Base-by-base conservation (phyloP, 2,797 vertebrate species). In the Pelobates cultripes region DNA sequence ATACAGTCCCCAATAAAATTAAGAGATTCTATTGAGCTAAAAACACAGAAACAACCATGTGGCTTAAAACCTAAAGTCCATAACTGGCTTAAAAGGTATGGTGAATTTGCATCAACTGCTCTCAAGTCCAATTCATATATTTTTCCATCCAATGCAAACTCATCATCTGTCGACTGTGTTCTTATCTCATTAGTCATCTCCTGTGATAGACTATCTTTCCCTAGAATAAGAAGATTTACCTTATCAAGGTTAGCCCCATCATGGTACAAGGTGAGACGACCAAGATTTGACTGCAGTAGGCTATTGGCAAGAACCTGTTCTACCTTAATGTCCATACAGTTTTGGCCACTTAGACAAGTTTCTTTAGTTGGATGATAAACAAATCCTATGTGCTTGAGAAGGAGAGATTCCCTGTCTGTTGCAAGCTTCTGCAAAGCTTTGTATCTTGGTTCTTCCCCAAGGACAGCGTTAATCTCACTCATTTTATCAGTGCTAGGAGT, bases 281-380 rank as follows among this genome's bases (percentile, higher is more conserved):
- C 94, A 0, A 97, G 97, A 89, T 98, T 97, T 7, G 96, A 92
- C 77, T 99, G 97, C 80, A 97, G 91, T 84, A 98, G 95, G 87
- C 97, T 96, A 90, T 94, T 97, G 43, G 96, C 95, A 86, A 99
- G 93, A 83, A 99, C 91, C 85, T 99, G 96, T 82, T 99, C 97
- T 78, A 99, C 98, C 93, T 98, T 99, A 91, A 98, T 93, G 88
- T 99, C 98, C n/a, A 93, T 96, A 85, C 98, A 99, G 88, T 96
- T 96, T 81, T 96, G 96, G 87, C 97, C 97, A 85, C 98, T 99
- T 84, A 99, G 94, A 89, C 98, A 99, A 0, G 97, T 99, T 94
- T 99, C 97, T 91, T 99, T 99, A 74, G 98, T 99, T 83, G 98
- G 97, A 86, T 99, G 98, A 94, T 99, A 99, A 88, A 99, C 98